phyloP scores from a whole-genome alignment of 2,797 vertebrate species.

The Parotocinclus haroldoi region DNA sequence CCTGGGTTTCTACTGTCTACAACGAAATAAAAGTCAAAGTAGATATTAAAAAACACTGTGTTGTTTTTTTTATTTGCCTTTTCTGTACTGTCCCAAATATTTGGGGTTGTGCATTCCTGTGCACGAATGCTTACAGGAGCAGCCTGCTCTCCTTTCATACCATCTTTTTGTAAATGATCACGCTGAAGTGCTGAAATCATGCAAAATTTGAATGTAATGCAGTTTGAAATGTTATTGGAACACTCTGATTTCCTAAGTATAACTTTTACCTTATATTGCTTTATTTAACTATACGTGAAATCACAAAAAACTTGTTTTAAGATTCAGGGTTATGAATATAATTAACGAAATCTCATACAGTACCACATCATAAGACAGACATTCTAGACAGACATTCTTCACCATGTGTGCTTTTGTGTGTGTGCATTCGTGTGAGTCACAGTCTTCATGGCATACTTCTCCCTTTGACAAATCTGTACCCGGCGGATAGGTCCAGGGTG shows the following conservation, averaged over 20 bases:
- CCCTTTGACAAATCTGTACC: background rate
- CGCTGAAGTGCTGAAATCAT: slow-evolving; percentile 39
- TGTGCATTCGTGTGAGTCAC: background rate
- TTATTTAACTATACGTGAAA: slow-evolving; percentile 7
- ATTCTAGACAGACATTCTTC: background rate
- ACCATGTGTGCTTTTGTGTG: background rate
- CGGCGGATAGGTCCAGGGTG: background rate
- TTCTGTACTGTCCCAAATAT: too few species aligned
- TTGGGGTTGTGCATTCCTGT: too few species aligned
- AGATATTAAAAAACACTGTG: too few species aligned
- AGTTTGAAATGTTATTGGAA: slow-evolving; percentile 26
- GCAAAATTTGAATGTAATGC: slow-evolving; percentile 52
- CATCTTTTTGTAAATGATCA: slow-evolving; percentile 42
- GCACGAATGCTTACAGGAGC: slow-evolving; percentile 17
- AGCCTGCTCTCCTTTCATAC: slow-evolving; percentile 5
- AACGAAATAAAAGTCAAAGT: too few species aligned
- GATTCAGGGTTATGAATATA: too few species aligned
- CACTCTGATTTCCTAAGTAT: slow-evolving; percentile 1
- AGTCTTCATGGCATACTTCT: slow-evolving; percentile 6
- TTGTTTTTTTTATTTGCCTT: too few species aligned
- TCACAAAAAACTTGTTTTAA: slow-evolving; percentile 1
- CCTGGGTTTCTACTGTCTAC: too few species aligned
- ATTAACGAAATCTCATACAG: too few species aligned
- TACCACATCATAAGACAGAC: background rate
- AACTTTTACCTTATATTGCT: background rate